These are phyloP conservation scores for Drosophila siamana DNA, from an alignment of 2,888 invertebrate species.

Conservation along the genomic window DNA sequence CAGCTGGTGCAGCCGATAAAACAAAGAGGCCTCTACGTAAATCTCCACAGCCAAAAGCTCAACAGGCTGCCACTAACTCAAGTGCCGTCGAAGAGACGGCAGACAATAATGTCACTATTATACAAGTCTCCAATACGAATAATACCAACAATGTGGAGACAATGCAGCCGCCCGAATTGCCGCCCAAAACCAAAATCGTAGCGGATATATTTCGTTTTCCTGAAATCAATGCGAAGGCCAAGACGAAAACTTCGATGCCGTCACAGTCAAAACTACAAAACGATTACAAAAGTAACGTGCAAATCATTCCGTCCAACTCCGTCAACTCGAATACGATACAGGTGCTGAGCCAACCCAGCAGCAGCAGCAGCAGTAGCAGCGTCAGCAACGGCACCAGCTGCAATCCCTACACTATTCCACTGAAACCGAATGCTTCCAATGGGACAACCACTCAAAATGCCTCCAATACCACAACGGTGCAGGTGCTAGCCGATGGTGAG, in stretches of 20 bases:
- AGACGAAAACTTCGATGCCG: slow-evolving; percentile 43
- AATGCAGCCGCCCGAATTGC: slow-evolving; percentile 71
- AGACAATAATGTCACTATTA: slow-evolving; percentile 87
- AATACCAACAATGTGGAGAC: slow-evolving; percentile 41
- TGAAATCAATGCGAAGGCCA: slow-evolving; percentile 60
- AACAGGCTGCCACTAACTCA: slow-evolving; percentile 24
- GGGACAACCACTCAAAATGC: slow-evolving; percentile 42
- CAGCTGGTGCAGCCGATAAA: slow-evolving; percentile 82
- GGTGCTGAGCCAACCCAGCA: slow-evolving; percentile 68
- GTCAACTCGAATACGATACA: slow-evolving; percentile 79
- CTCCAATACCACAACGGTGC: slow-evolving; percentile 82
- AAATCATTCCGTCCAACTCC: slow-evolving; percentile 85
- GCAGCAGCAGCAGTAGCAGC: slow-evolving; percentile 46
- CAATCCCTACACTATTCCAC: slow-evolving; percentile 82
- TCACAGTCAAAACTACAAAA: slow-evolving; percentile 50
- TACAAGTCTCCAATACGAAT: slow-evolving; percentile 87
- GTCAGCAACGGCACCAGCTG: slow-evolving; percentile 30
- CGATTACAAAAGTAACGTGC: slow-evolving; percentile 85
- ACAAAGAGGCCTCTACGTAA: slow-evolving; percentile 64
- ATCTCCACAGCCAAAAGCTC: slow-evolving; percentile 47
- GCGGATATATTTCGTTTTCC: slow-evolving; percentile 84
- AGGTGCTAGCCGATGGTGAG: slow-evolving; percentile 75
- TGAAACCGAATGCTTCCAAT: slow-evolving; percentile 61
- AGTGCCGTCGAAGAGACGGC: slow-evolving; percentile 48
- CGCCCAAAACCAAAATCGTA: slow-evolving; percentile 68